Evolutionary conservation across 2,113 vertebrate genomes (phyloP).

Genomic region (Columba janthina): DNA sequence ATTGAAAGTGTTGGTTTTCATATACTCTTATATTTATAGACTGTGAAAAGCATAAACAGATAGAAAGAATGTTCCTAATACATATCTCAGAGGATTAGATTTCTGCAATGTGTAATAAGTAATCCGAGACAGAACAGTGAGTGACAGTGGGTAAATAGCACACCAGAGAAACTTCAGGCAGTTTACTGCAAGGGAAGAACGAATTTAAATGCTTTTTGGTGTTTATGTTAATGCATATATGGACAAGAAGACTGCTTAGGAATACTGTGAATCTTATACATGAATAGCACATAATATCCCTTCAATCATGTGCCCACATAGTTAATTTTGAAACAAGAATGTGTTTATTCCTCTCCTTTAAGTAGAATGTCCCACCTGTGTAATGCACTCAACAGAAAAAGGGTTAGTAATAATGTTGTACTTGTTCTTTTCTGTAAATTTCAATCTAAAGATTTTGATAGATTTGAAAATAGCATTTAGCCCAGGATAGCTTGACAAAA

Average conservation of each 20-base stretch:
- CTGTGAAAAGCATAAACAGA: conserved; percentile 43
- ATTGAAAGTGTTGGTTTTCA: conserved; percentile 41
- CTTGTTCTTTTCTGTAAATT: neutral
- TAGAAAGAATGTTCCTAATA: conserved; percentile 39
- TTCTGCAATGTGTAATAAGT: conserved; percentile 48
- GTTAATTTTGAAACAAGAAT: neutral
- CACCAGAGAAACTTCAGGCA: neutral
- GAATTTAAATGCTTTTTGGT: neutral
- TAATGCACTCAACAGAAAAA: neutral
- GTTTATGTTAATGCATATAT: neutral
- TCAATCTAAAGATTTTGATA: neutral
- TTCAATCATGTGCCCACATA: accelerated
- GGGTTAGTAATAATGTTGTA: neutral
- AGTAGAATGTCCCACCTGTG: neutral
- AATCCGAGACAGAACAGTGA: conserved; percentile 25
- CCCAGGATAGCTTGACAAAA: neutral
- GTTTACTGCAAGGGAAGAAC: neutral
- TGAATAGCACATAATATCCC: neutral
- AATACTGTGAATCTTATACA: neutral
- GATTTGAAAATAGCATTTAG: neutral
- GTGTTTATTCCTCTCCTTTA: neutral
- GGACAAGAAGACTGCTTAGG: neutral
- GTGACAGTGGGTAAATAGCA: conserved; percentile 13
- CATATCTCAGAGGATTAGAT: conserved; percentile 10
- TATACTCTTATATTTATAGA: conserved; percentile 58